These are phyloP conservation scores for Laupala kohalensis DNA, from an alignment of 1,140 invertebrate genomes.

Conservation along the genomic window DNA sequence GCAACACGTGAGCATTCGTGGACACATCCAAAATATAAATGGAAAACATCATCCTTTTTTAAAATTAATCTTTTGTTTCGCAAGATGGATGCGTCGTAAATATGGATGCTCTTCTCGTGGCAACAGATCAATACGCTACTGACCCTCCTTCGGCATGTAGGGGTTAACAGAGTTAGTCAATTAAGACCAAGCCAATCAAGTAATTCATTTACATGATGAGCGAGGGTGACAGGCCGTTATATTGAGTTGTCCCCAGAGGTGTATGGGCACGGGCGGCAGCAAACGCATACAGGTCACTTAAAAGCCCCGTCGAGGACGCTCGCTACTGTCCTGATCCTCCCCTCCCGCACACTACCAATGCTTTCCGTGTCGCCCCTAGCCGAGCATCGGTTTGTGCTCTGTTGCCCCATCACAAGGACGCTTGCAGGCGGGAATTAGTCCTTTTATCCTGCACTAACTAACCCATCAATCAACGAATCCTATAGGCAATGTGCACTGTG, in stretches of 20 bases:
- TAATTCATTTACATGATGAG: not conserved
- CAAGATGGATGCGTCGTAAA: not conserved
- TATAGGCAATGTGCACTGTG: not conserved
- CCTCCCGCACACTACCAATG: not conserved
- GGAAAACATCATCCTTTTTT: not conserved
- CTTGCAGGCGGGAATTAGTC: not conserved
- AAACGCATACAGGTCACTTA: not conserved
- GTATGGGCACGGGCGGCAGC: not conserved
- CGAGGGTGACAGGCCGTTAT: not conserved
- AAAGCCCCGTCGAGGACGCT: not conserved
- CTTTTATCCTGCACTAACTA: not conserved
- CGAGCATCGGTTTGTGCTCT: not conserved
- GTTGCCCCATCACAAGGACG: not conserved
- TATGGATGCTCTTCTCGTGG: too few species aligned
- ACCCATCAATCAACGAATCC: not conserved
- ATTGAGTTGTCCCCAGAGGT: not conserved
- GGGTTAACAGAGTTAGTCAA: not conserved
- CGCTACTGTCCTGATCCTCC: too few species aligned
- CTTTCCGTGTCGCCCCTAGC: not conserved
- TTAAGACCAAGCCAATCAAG: not conserved
- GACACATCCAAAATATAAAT: not conserved
- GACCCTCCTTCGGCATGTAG: not conserved
- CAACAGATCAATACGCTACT: not conserved
- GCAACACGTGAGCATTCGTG: too few species aligned
- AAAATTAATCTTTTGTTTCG: not conserved